These are phyloP conservation scores for Biston betularia DNA, from an alignment of 2,888 invertebrate species.

Conservation along the genomic window DNA sequence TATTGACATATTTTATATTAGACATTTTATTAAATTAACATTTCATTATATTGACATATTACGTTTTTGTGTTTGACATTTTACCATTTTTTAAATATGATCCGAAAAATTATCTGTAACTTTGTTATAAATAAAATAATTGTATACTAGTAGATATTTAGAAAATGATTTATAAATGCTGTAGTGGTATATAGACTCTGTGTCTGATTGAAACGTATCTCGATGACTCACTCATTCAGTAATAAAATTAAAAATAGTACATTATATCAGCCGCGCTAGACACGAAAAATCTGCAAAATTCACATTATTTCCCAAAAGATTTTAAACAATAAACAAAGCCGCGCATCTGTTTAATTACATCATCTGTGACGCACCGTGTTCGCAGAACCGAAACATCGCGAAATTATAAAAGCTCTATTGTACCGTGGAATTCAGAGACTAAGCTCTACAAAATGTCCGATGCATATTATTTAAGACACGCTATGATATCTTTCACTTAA, in stretches of 20 bases:
- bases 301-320: conserved; percentile 36
- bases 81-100: too few species aligned
- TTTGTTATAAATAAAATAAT: too few species aligned
- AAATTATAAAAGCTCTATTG: conserved; percentile 22
- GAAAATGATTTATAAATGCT: too few species aligned
- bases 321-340: conserved; percentile 36
- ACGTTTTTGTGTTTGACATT: too few species aligned
- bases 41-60: too few species aligned
- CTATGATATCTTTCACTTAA: too few species aligned
- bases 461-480: neutral
- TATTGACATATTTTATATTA: too few species aligned
- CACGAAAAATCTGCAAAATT: conserved; percentile 5
- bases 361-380: conserved; percentile 44
- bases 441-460: neutral
- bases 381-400: conserved; percentile 32
- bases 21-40: too few species aligned
- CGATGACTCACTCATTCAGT: conserved; percentile 8
- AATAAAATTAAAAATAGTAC: conserved; percentile 1
- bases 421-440: conserved; percentile 14
- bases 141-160: too few species aligned
- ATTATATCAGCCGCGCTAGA: neutral
- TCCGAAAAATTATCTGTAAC: too few species aligned
- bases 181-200: too few species aligned
- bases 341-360: conserved; percentile 42
- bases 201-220: neutral